Evolutionary conservation across 30 jellyfish, hydroid and myxozoan genomes (phyloP), one percentile per base, ranked within the genome.

Genomic region (Aurelia coerulea): DNA sequence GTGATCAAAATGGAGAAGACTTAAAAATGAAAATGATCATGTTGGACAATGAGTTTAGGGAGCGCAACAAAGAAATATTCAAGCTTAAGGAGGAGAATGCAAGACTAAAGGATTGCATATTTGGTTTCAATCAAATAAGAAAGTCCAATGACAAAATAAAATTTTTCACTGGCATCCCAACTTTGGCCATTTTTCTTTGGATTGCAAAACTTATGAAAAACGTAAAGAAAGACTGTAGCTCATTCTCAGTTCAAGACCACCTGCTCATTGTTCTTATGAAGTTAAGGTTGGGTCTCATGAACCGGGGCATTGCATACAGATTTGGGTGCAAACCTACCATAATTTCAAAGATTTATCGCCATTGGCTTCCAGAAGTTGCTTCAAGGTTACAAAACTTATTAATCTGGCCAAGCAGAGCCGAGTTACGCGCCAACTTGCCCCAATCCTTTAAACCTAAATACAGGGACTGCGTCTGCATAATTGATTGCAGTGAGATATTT

Each of bases 401-500:
- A 2, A 18, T 80, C 66, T 80, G 41, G 67, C 67, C 85, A 80
- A 80, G 65, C 49, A 63, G 82, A 68, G 68, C 74, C 9, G 73
- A 16, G 35, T 53, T 84, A 14, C 18, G 33, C 5, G 4, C 82
- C n/a, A 73, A 84, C 60, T 14, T 84, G 50, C 94, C 94, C 42
- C 19, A 63, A 31, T 46, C 67, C 34, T 85, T 66, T 64, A 34
- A 63, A 31, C 51, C 77, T 1, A 71, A 63, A 80, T 60, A 63
- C 23, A 31, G 90, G 67, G 83, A 91, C 35, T 49, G 62, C 35
- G 35, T 78, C 35, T 92, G 88, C 82, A 91, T 85, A 33, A 69
- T 84, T 34, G 97, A 91, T 52, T 90, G 97, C 82, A 53, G 73
- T 1, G 96, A 84, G 67, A 64, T 91, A 9, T 84, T 42, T 80